Conservation (phyloP, 2,113 vertebrate species). For the Piaya cayana region DNA sequence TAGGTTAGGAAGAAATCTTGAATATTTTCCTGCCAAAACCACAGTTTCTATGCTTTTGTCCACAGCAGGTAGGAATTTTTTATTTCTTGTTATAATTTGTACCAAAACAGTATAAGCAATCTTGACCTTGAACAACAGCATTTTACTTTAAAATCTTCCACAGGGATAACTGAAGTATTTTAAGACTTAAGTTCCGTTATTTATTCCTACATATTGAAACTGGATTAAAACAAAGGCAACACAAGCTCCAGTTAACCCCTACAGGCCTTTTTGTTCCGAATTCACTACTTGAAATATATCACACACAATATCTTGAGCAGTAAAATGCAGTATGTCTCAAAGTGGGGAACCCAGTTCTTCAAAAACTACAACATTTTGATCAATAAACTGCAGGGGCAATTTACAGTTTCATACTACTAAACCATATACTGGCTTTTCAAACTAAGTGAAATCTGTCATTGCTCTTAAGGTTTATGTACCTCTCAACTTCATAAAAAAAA, state of each 20-base stretch:
- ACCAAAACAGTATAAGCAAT: not conserved
- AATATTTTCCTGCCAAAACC: not conserved
- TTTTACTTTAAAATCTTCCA: not conserved
- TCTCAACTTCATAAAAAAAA: not conserved
- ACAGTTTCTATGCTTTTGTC: not conserved
- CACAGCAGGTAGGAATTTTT: not conserved
- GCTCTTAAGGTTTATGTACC: slow-evolving; percentile 16
- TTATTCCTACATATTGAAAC: not conserved
- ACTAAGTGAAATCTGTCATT: slow-evolving; percentile 6
- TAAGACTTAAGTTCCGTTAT: not conserved
- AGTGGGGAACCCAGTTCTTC: not conserved
- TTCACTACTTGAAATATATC: not conserved
- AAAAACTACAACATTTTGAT: slow-evolving; percentile 52
- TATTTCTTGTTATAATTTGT: not conserved
- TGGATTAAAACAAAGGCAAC: slow-evolving; percentile 49
- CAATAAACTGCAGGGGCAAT: slow-evolving; percentile 53
- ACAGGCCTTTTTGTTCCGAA: slow-evolving; percentile 23
- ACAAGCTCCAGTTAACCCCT: slow-evolving; percentile 46
- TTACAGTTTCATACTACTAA: slow-evolving; percentile 46
- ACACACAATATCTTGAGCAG: slow-evolving; percentile 2
- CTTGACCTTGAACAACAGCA: not conserved
- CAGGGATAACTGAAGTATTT: not conserved
- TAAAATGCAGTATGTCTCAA: slow-evolving; percentile 14
- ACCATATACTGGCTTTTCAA: slow-evolving; percentile 14
- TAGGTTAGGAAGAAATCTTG: not conserved